Evolutionary conservation across 2,888 invertebrate species (phyloP).

Genomic region (Mythimna impura): DNA sequence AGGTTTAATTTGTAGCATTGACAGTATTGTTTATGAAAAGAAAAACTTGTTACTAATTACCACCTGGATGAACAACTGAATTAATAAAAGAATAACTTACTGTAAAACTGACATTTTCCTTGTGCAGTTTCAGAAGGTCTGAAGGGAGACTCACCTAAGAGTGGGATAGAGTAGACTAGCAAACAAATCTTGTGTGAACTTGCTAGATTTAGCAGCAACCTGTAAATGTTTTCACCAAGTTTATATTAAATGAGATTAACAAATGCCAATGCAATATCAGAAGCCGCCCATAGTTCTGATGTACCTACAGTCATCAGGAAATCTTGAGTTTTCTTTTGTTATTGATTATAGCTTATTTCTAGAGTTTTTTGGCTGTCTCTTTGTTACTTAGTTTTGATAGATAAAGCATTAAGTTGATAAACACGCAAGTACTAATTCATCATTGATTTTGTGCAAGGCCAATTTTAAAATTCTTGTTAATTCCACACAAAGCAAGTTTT

Average conservation of each 20-base stretch:
- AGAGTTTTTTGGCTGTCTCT: background rate
- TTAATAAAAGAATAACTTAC: background rate
- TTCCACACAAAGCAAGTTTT: background rate
- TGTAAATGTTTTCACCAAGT: no score
- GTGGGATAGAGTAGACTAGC: background rate
- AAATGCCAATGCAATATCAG: background rate
- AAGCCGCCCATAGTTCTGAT: background rate
- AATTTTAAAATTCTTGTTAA: background rate
- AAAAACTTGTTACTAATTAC: background rate
- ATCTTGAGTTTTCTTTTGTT: background rate
- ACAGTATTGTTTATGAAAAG: constrained; percentile 6
- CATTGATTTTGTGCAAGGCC: no score
- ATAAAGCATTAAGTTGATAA: background rate
- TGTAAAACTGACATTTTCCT: background rate
- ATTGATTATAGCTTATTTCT: background rate
- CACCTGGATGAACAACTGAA: constrained; percentile 2
- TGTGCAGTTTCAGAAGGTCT: background rate
- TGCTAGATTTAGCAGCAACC: background rate
- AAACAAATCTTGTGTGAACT: background rate
- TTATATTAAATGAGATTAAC: background rate
- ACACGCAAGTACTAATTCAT: background rate
- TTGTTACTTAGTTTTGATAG: background rate
- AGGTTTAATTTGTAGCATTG: constrained; percentile 14
- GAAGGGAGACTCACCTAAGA: background rate
- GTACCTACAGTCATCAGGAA: background rate